Base-by-base conservation (phyloP, 1,140 invertebrate species). In the Dendrolimus punctatus region DNA sequence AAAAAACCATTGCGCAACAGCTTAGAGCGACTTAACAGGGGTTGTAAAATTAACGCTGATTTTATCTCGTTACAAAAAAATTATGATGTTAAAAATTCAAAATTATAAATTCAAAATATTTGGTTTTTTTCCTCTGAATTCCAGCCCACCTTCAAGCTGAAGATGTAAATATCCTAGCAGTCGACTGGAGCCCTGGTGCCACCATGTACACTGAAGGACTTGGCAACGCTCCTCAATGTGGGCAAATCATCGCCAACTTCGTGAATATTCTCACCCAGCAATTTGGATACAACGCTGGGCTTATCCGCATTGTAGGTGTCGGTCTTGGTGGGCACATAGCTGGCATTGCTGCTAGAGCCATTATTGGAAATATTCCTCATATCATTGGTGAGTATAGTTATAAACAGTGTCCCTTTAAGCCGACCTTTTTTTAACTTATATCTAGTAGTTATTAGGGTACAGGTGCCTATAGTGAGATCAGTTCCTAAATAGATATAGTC, bases 301-400 rank as follows among this genome's bases (percentile, higher is more conserved):
- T 59, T 8, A 54, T 81, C 40, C 66, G 71, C 8, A 76, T 85
- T 5, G 77, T 84, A 2, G 82, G 82, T 10, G 59, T 75, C 4
- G 82, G 82, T 8, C 62, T 85, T 4, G 82, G 82, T 6, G 82
- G 57, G 3, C 80, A 85, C 40, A 58, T 76, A 6, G 77, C 79
- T 48, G 82, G 79, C 57, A 78, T 84, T 41, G 75, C 76, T 10
- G 73, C 68, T 4, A 76, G 72, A 43, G 55, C 55, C 0, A 55
- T 69, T 5, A 57, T 46, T 36, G 70, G 69, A 51, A 43, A 49
- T 8, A 44, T 85, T 8, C 71, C 76, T 44, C 71, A 78, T 44
- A 68, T 85, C 51, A 36, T 80, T 48, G 80, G 82, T 85, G 60
- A 69, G 62, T 55, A 9, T 43, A 8, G 23, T 38, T 47, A 47